These are phyloP conservation scores for Zelostemma sp. DNA, from an alignment of 1,140 invertebrate genomes.

Conservation along the genomic window DNA sequence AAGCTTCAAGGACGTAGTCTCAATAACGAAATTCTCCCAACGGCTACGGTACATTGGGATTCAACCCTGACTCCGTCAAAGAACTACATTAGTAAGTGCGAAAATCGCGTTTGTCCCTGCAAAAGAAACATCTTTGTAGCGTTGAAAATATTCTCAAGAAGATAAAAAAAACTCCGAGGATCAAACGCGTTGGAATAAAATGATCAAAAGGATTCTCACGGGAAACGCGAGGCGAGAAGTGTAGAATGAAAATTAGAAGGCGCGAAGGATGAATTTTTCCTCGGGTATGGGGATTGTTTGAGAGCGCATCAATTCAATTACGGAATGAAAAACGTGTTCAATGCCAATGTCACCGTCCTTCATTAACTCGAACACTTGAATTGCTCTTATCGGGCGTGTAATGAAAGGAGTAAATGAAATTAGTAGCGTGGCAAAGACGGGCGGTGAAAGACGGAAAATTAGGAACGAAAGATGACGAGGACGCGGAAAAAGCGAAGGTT, in stretches of 20 bases:
- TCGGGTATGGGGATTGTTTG: too few species aligned
- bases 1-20: constrained; percentile 21
- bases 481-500: constrained; percentile 19
- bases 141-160: neutral
- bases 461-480: constrained; percentile 5
- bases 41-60: constrained; percentile 14
- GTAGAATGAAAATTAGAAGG: neutral
- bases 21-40: constrained; percentile 17
- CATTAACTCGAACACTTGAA: constrained; percentile 8
- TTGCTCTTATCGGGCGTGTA: constrained; percentile 16
- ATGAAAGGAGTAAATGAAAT: constrained; percentile 27
- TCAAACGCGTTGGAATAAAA: neutral
- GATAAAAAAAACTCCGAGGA: neutral
- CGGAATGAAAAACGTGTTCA: constrained; percentile 12
- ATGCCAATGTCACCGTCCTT: constrained; percentile 12
- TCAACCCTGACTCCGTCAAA: constrained; percentile 3
- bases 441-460: constrained; percentile 6
- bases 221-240: neutral
- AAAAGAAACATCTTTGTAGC: constrained; percentile 11
- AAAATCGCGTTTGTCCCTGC: neutral
- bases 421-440: constrained; percentile 21
- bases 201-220: neutral
- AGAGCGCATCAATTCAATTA: neutral
- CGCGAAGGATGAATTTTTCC: neutral
- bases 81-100: neutral